These are phyloP conservation scores for Hypsopygia costalis DNA, from an alignment of 2,888 invertebrate genomes.

Conservation along the genomic window DNA sequence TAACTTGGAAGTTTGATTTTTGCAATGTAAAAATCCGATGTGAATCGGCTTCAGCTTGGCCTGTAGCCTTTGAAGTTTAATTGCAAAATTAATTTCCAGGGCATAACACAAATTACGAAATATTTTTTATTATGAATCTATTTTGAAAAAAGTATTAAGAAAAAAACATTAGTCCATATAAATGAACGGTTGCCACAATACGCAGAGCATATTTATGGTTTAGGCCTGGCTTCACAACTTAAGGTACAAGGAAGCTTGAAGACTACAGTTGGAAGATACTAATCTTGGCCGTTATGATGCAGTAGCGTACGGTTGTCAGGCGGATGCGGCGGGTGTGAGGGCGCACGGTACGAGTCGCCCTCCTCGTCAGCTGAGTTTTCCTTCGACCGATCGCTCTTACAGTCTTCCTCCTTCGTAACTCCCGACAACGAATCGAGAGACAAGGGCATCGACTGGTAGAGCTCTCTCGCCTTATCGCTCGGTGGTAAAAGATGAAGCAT, in stretches of 20 bases:
- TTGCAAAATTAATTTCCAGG: too few species aligned
- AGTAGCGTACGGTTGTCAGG: constrained; percentile 83
- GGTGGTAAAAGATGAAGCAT: constrained; percentile 92
- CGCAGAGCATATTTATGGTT: background rate
- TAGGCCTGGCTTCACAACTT: constrained; percentile 16
- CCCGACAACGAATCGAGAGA: constrained; percentile 79
- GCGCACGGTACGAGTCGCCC: constrained; percentile 71
- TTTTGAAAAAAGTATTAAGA: too few species aligned
- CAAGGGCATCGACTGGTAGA: constrained; percentile 78
- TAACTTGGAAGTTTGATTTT: too few species aligned
- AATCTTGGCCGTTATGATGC: constrained; percentile 91
- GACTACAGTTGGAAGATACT: constrained; percentile 37
- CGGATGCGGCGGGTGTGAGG: constrained; percentile 79
- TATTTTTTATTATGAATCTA: too few species aligned
- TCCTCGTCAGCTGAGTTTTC: constrained; percentile 82
- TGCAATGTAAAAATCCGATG: too few species aligned
- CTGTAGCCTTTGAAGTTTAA: too few species aligned
- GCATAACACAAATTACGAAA: too few species aligned
- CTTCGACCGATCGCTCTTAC: constrained; percentile 83
- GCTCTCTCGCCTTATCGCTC: constrained; percentile 86
- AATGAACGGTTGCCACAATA: background rate
- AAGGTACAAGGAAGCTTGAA: constrained; percentile 29
- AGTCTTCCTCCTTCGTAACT: constrained; percentile 81
- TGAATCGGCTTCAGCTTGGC: too few species aligned
- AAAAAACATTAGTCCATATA: too few species aligned